A percentile compares a stretch with the other conserved stretches of the same genome.
Evolutionary conservation across 1,140 invertebrate genomes (phyloP).

Genomic region (Eubasilissa regina): DNA sequence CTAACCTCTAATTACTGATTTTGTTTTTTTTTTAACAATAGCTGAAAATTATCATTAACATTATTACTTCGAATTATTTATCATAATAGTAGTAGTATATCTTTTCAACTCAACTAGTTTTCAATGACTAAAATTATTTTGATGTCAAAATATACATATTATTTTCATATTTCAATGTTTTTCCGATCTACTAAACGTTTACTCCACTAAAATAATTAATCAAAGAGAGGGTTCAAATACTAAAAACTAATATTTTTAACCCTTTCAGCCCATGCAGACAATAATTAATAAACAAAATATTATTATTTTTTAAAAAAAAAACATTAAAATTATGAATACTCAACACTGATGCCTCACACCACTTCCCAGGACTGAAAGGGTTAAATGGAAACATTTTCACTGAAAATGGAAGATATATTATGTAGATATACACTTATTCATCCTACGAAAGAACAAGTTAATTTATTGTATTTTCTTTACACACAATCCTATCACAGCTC

Average conservation of each 20-base stretch:
- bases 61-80: background rate
- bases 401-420: conserved; percentile 40
- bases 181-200: conserved; percentile 23
- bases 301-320: no score
- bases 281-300: background rate
- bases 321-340: no score
- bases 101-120: background rate
- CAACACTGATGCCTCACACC: no score
- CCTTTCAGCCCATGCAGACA: conserved; percentile 33
- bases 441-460: conserved; percentile 23
- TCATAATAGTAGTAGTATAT: background rate
- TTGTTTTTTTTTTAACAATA: background rate
- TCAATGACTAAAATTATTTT: conserved; percentile 22
- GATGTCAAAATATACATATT: conserved; percentile 27
- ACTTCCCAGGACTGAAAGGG: conserved; percentile 29
- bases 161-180: conserved; percentile 34
- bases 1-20: background rate
- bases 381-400: conserved; percentile 25
- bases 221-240: conserved; percentile 26
- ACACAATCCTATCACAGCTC: conserved; percentile 41
- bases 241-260: conserved; percentile 38
- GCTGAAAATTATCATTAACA: background rate
- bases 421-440: background rate
- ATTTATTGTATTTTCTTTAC: conserved; percentile 24
- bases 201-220: conserved; percentile 38